A percentile compares a stretch with the other conserved stretches of the same genome.
Conservation (phyloP, 2,113 vertebrate species). For the Sorex fumeus region DNA sequence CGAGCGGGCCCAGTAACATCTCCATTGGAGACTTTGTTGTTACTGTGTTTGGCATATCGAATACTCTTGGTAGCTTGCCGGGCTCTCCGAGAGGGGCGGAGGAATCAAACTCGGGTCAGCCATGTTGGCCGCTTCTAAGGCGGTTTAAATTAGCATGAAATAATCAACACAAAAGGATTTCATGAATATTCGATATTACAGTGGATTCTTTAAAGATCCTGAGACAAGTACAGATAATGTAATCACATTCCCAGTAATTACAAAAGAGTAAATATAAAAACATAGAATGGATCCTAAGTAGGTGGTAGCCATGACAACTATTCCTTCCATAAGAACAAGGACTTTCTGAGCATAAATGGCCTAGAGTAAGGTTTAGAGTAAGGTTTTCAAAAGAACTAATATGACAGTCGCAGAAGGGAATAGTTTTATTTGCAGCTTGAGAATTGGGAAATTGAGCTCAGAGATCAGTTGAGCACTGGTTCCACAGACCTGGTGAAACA, state of each 20-base stretch:
- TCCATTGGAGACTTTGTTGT: no score
- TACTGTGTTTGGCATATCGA: no score
- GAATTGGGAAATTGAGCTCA: neutral
- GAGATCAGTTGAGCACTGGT: neutral
- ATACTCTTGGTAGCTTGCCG: no score
- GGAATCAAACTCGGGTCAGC: no score
- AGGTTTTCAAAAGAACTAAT: slow-evolving; percentile 11
- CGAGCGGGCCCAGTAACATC: no score
- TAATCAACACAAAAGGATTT: neutral
- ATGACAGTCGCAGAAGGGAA: neutral
- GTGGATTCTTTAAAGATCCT: neutral
- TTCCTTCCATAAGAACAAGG: neutral
- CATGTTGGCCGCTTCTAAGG: no score
- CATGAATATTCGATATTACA: neutral
- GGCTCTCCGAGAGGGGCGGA: no score
- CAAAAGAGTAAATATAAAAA: neutral
- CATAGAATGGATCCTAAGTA: neutral
- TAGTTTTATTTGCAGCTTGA: neutral
- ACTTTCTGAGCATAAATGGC: slow-evolving; percentile 38
- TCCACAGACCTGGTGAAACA: neutral
- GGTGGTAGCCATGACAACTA: neutral
- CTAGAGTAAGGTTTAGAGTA: no score
- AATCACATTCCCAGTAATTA: neutral
- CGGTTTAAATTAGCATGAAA: slow-evolving; percentile 46
- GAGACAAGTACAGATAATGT: neutral